These are phyloP conservation scores for Drosophila rubida DNA, from an alignment of 2,888 invertebrate genomes.

Conservation along the genomic window DNA sequence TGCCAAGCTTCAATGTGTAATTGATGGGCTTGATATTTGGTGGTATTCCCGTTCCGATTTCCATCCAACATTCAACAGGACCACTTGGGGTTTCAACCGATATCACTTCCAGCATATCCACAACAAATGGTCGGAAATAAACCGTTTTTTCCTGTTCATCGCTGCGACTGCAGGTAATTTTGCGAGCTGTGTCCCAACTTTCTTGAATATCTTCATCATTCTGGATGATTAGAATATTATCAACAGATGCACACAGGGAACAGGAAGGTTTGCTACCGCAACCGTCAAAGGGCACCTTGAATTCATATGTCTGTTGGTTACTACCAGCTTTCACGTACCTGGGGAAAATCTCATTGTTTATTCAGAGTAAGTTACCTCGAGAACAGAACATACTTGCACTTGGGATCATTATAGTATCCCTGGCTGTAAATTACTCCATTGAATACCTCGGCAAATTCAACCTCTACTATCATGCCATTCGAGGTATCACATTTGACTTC, in stretches of 20 bases:
- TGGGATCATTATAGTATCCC: constrained; percentile 88
- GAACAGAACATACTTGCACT: constrained; percentile 85
- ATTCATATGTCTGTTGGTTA: constrained; percentile 87
- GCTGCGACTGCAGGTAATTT: constrained; percentile 86
- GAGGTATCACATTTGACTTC: constrained; percentile 87
- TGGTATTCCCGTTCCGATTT: constrained; percentile 89
- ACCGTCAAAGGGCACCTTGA: constrained; percentile 88
- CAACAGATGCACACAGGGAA: constrained; percentile 87
- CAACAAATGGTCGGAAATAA: constrained; percentile 87
- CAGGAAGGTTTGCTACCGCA: constrained; percentile 88
- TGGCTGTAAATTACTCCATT: constrained; percentile 90
- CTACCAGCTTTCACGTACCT: constrained; percentile 88
- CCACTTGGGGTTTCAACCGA: constrained; percentile 88
- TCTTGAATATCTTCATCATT: constrained; percentile 89
- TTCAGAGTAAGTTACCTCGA: background rate
- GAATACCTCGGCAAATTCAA: constrained; percentile 88
- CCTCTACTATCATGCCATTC: constrained; percentile 87
- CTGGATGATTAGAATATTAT: constrained; percentile 89
- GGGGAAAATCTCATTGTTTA: background rate
- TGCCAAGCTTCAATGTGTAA: constrained; percentile 88
- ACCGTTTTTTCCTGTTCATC: constrained; percentile 84
- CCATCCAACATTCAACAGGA: constrained; percentile 91
- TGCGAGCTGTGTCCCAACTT: constrained; percentile 88
- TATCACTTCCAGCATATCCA: constrained; percentile 89
- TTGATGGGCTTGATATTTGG: constrained; percentile 88